Base-by-base conservation (phyloP, 2,888 invertebrate species). In the Catocala nupta region DNA sequence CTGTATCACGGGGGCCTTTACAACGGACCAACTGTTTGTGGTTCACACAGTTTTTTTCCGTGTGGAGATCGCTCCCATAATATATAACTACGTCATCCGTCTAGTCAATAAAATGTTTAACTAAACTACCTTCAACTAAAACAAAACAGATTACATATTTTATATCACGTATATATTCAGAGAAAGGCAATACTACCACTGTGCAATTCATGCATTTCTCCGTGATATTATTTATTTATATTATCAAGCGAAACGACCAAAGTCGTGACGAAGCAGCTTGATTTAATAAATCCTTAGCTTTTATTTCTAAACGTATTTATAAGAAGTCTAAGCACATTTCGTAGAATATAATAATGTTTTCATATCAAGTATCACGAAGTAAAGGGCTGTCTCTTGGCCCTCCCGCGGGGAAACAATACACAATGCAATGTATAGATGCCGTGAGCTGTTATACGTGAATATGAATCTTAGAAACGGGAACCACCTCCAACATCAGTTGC, bases 291-390 rank as follows among this genome's bases (percentile, higher is more conserved):
- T 48, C 9, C 11, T 48, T 5, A 49, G 33, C 49, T 49, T 49
- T 34, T 49, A 34, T 13, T 13, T 33, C 51, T 43, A 16, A 71
- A 60, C 62, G 51, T 25, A 63, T 71, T 71, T 68, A 63, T 59
- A 61, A 62, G 64, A 59, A 60, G 25, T 65, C 42, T 34, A 7
- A 48, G 39, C 62, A 49, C 55, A 56, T 63, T 71, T 65, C 56
- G 65, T 69, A 36, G 9, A 36, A 65, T 74, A 68, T 5, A 57
- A 33, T 68, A 74, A 75, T 55, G 69, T 71, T 71, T 69, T 74
- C 66, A 65, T 74, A 74, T 74, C 75, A 71, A 66, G 34, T 63
- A 75, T 74, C 73, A 74, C 72, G 75, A 74, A 54, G 60, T 53
- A 56, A 59, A 74, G 60, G 71, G 61, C 54, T 33, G 39, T n/a